Evolutionary conservation across 2,888 invertebrate genomes (phyloP).

Genomic region (Orchestes rusci): DNA sequence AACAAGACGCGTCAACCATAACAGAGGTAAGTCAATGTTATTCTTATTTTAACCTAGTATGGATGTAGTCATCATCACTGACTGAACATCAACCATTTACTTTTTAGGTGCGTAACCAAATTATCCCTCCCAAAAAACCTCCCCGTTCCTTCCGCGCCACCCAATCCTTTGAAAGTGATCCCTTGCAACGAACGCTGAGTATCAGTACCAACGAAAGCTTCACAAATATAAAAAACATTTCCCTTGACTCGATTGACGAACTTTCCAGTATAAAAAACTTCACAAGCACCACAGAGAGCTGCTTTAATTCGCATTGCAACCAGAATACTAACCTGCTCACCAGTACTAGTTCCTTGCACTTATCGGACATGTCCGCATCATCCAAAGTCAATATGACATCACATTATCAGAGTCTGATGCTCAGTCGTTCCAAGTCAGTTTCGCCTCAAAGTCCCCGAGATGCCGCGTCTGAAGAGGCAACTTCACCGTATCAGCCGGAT

Average conservation of each 20-base stretch:
- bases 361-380: conserved; percentile 15
- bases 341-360: conserved; percentile 18
- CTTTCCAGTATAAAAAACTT: conserved; percentile 37
- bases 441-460: conserved; percentile 37
- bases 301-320: conserved; percentile 40
- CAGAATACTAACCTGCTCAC: conserved; percentile 9
- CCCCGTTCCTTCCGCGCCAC: conserved; percentile 40
- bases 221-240: conserved; percentile 41
- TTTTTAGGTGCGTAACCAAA: conserved; percentile 19
- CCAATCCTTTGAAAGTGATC: conserved; percentile 19
- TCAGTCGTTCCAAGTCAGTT: conserved; percentile 35
- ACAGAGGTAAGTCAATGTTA: conserved; percentile 58
- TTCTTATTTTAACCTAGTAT: too few relatives aligned
- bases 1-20: conserved; percentile 49
- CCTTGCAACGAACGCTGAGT: conserved; percentile 39
- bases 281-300: conserved; percentile 37
- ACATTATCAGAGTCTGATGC: conserved; percentile 26
- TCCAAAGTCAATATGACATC: conserved; percentile 12
- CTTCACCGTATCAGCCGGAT: conserved; percentile 47
- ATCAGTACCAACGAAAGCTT: conserved; percentile 39
- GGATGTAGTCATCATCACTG: too few relatives aligned
- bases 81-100: too few relatives aligned
- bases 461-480: conserved; percentile 30
- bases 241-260: conserved; percentile 42
- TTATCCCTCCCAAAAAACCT: conserved; percentile 44